These are phyloP conservation scores for Molanna angustata DNA, from an alignment of 2,888 invertebrate species.

Conservation along the genomic window DNA sequence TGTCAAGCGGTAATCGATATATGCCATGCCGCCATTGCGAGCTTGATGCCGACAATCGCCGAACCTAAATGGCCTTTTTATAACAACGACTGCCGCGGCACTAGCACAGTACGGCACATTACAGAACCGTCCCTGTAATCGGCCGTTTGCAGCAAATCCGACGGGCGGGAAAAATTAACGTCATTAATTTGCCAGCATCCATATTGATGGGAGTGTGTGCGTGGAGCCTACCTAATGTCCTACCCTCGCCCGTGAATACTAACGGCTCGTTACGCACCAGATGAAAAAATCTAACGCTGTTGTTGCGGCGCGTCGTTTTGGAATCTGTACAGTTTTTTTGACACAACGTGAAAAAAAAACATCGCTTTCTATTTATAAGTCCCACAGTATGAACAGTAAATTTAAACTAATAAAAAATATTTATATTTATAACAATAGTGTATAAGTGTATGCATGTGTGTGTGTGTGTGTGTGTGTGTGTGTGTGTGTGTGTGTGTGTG, in stretches of 20 bases:
- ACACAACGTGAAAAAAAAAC: too few relatives aligned
- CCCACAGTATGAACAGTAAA: too few relatives aligned
- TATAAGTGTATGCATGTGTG: too few relatives aligned
- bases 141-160: slow-evolving; percentile 16
- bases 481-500: too few relatives aligned
- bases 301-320: too few relatives aligned
- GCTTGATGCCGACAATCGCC: background rate
- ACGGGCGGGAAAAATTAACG: slow-evolving; percentile 28
- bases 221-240: slow-evolving; percentile 24
- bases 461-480: too few relatives aligned
- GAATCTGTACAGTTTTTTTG: too few relatives aligned
- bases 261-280: slow-evolving; percentile 11
- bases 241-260: slow-evolving; percentile 9
- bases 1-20: background rate
- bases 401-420: too few relatives aligned
- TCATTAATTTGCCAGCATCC: slow-evolving; percentile 29
- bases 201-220: slow-evolving; percentile 30
- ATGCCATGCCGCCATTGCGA: background rate
- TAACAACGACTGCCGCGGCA: background rate
- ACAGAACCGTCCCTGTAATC: background rate
- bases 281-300: background rate
- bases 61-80: background rate
- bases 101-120: too few relatives aligned
- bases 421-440: too few relatives aligned
- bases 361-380: too few relatives aligned